phyloP scores from a whole-genome alignment of 2,113 vertebrate genomes.

The Scophthalmus maximus region DNA sequence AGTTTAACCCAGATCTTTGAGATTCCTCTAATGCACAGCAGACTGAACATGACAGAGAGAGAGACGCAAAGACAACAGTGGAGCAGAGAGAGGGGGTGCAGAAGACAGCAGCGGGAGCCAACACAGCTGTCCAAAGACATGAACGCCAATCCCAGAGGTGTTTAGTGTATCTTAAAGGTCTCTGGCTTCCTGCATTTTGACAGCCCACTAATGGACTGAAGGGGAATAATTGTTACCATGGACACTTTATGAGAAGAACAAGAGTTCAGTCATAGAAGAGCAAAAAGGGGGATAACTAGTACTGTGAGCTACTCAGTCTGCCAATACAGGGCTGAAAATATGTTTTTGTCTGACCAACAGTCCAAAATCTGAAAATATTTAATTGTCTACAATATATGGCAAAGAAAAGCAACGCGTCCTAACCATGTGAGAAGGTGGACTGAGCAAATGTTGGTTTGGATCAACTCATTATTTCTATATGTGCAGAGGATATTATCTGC shows the following conservation, averaged over 20 bases:
- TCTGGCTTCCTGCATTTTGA: constrained; percentile 52
- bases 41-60: constrained; percentile 26
- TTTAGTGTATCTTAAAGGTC: constrained; percentile 38
- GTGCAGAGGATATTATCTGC: too few relatives aligned
- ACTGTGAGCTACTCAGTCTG: neutral
- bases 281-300: neutral
- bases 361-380: neutral
- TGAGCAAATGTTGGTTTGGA: too few relatives aligned
- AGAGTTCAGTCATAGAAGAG: constrained; percentile 17
- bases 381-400: neutral
- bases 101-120: neutral
- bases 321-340: neutral
- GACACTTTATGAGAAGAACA: constrained; percentile 47
- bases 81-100: neutral
- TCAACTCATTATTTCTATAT: neutral
- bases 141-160: constrained; percentile 29
- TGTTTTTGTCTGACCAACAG: neutral
- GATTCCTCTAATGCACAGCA: constrained; percentile 26
- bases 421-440: neutral
- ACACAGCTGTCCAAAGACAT: constrained; percentile 46
- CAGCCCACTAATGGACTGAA: constrained; percentile 43
- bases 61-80: constrained; percentile 7
- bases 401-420: neutral
- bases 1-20: constrained; percentile 51
- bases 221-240: constrained; percentile 41